These are phyloP conservation scores for Silurus meridionalis DNA, from an alignment of 2,113 vertebrate genomes.

Conservation along the genomic window DNA sequence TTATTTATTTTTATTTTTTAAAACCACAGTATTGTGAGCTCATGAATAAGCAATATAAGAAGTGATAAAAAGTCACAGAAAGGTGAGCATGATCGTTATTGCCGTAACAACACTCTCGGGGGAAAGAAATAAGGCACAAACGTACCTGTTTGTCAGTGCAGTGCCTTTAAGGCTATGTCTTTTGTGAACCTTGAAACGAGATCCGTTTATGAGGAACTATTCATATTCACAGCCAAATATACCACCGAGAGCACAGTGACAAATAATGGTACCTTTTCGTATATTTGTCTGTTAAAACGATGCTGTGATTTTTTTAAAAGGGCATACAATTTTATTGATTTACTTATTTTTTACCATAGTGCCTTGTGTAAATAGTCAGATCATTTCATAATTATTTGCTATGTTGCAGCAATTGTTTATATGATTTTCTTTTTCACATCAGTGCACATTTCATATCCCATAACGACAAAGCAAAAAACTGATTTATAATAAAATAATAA, in stretches of 20 bases:
- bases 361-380: too few species aligned
- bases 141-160: background rate
- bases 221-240: background rate
- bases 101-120: background rate
- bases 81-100: background rate
- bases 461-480: too few species aligned
- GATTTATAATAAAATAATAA: too few species aligned
- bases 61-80: slow-evolving; percentile 5
- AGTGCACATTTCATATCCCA: too few species aligned
- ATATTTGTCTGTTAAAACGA: background rate
- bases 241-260: background rate
- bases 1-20: background rate
- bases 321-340: background rate
- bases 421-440: too few species aligned
- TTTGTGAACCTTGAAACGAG: background rate
- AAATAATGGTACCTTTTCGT: background rate
- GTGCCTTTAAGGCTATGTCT: background rate
- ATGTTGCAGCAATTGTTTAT: too few species aligned
- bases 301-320: background rate
- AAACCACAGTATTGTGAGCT: background rate
- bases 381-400: too few species aligned
- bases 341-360: background rate
- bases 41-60: slow-evolving; percentile 10
- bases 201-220: background rate
- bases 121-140: background rate